Evolutionary conservation across 2,113 vertebrate species (phyloP), one percentile per base, ranked within the genome.

Genomic region (Irena cyanogastra): DNA sequence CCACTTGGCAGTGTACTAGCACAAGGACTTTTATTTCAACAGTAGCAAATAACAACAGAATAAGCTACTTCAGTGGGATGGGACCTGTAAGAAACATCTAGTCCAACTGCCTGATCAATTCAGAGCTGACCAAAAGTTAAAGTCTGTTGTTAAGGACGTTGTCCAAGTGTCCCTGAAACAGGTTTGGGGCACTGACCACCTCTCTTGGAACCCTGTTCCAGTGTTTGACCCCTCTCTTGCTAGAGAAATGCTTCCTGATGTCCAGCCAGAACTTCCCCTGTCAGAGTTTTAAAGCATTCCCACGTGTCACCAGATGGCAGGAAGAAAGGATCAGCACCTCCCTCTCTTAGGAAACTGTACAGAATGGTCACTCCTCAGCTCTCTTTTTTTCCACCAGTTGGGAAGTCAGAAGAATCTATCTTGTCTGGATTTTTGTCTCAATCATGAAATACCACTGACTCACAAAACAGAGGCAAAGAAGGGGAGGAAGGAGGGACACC

Each of bases 301-400:
- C 39, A 53, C 0, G 0, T 12, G 4, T 19, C 37, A 54, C 35
- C 11, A 6, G 31, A 65, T n/a, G 0, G 0, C 24, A 54, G 17
- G 41, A 39, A 53, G 44, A 59, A 52, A 22, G 33, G 23, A 37
- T 42, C 63, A 81, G 56, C 69, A 76, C 4, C n/a, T 53, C 50
- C 8, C 12, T 75, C 75, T n/a, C 76, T 52, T 44, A 69, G 16
- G n/a, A 31, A 69, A 21, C 37, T 23, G 23, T 8, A 60, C 27
- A 60, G 35, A 60, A 54, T 9, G 7, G 27, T 42, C 13, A 35
- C 11, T 6, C 30, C 45, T 30, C 13, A 16, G 45, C 8, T 10
- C 23, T 27, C 24, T 50, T 60, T 39, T 47, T 42, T 50, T 21
- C 35, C 57, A 85, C 30, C 19, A 50, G 0, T 22, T 53, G 39